Evolutionary conservation across 2,888 invertebrate genomes (phyloP).

Genomic region (Agonopterix subpropinquella): DNA sequence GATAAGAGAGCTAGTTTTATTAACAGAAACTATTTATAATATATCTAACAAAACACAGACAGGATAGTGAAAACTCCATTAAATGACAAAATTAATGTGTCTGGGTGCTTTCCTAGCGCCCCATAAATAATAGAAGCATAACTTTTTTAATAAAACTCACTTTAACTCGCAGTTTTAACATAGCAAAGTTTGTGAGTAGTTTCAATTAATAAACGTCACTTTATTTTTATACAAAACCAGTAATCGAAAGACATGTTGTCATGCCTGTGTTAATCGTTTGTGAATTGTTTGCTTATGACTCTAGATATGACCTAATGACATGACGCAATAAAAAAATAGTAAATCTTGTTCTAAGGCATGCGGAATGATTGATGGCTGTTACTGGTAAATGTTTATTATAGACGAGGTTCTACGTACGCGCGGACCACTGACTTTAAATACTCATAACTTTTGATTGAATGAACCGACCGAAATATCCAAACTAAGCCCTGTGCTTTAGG

Average conservation of each 20-base stretch:
- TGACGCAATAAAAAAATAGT: constrained; percentile 14
- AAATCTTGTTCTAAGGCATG: not conserved
- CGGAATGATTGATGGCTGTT: too few relatives aligned
- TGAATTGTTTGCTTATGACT: constrained; percentile 4
- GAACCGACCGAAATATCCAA: too few relatives aligned
- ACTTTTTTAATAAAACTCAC: constrained; percentile 3
- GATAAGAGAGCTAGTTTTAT: constrained; percentile 17
- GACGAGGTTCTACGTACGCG: too few relatives aligned
- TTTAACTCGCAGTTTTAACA: too few relatives aligned
- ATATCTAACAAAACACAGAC: not conserved
- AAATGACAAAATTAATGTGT: constrained; percentile 29
- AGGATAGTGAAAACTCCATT: constrained; percentile 16
- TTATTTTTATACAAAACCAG: not conserved
- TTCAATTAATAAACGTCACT: not conserved
- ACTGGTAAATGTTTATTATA: too few relatives aligned
- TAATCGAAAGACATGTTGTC: not conserved
- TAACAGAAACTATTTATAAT: constrained; percentile 4
- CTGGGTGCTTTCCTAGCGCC: constrained; percentile 16
- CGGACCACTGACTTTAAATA: too few relatives aligned
- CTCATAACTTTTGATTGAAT: too few relatives aligned
- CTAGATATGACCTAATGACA: constrained; percentile 12
- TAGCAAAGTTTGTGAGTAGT: not conserved
- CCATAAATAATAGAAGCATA: constrained; percentile 5
- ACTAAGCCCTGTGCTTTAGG: too few relatives aligned
- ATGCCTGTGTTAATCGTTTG: constrained; percentile 2